Base-by-base conservation (phyloP, 2,113 vertebrate genomes). In the Phrynosoma platyrhinos region DNA sequence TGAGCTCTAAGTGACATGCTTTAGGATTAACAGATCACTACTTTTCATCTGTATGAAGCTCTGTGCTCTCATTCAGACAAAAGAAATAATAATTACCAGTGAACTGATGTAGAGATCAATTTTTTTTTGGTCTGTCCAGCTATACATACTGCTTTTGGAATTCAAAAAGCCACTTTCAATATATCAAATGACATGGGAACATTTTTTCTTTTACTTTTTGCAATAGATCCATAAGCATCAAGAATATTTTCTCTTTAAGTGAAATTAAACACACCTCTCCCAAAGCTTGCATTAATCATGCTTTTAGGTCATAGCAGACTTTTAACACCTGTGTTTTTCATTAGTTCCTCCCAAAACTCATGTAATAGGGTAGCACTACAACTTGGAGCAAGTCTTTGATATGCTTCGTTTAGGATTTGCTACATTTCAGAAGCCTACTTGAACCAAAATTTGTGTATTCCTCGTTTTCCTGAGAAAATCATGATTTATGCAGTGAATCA, bases 401-500 rank as follows among this genome's bases (percentile, higher is more conserved):
- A 40, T 83, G 25, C 25, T 62, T 32, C 7, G 3, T 62, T 84
- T 76, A 18, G 32, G 71, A 71, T 52, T 14, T 27, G 2, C 55
- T 86, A 84, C 53, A 9, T 82, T 82, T 82, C 91, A 82, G 81
- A 89, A 78, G 23, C 77, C 53, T 68, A n/a, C 18, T 25, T 36
- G 81, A 79, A 86, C 36, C 36, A 86, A 87, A 87, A 74, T 91
- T 83, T 42, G 78, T 81, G 72, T 76, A 79, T 94, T 89, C 71
- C 84, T 89, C 89, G 86, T 47, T 32, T 36, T 87, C 23, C 74
- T 88, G 87, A 92, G 68, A 89, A 89, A 86, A 84, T n/a, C 82
- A 66, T 53, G 27, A 91, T 91, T 92, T 92, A 90, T 84, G 30
- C 62, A 89, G 47, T 52, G 40, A 64, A 92, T 89, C 87, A 91